These are phyloP conservation scores for Glaucomys volans DNA, from an alignment of 2,113 vertebrate species.

Conservation along the genomic window DNA sequence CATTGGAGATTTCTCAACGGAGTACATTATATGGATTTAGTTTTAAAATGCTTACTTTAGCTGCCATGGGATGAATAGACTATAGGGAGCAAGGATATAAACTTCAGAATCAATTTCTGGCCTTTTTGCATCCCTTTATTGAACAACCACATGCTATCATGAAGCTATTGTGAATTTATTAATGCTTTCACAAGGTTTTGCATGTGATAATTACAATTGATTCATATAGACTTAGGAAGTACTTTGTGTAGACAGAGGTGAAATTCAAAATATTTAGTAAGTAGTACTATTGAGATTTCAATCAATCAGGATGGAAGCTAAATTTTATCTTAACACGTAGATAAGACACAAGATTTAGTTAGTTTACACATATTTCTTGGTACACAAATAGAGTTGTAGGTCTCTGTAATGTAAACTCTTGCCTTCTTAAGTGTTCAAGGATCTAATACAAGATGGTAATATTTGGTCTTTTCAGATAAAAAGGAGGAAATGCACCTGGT, in stretches of 20 bases:
- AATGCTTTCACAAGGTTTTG: not conserved
- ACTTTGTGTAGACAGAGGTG: not conserved
- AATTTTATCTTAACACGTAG: not conserved
- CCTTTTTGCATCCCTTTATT: not conserved
- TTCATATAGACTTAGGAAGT: not conserved
- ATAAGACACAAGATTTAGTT: not conserved
- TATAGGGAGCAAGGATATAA: not conserved
- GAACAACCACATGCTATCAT: not conserved
- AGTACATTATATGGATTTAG: not conserved
- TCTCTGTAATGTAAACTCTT: not conserved
- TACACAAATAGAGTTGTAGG: not conserved
- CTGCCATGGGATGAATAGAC: not conserved
- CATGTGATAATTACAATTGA: not conserved
- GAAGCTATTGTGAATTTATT: not conserved
- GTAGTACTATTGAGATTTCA: not conserved
- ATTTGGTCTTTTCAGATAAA: not conserved
- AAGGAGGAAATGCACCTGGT: not conserved
- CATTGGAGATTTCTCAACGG: not conserved
- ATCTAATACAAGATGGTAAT: not conserved
- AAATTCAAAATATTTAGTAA: not conserved
- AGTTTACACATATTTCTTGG: not conserved
- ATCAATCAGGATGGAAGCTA: not conserved
- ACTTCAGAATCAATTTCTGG: not conserved
- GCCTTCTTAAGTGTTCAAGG: not conserved
- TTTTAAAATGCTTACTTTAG: conserved; percentile 16